Percentiles rank a stretch among this genome's conserved stretches.
phyloP scores from a whole-genome alignment of 2,797 vertebrate species.

The Sebastes oblongus region DNA sequence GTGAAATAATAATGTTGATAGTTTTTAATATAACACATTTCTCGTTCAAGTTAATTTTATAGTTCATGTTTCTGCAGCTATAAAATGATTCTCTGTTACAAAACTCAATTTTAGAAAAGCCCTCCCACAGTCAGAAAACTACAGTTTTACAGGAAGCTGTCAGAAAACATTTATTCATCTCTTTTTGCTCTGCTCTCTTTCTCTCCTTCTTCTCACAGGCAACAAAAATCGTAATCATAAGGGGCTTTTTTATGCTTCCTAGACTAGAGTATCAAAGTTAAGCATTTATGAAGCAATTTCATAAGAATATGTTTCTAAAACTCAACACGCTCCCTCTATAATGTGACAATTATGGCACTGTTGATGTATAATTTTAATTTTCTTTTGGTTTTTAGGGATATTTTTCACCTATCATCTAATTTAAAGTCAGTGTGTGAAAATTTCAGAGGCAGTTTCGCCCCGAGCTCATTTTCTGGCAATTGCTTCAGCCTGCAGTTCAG shows the following conservation, averaged over 20 bases:
- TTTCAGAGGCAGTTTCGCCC: conserved; percentile 20
- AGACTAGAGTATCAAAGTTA: neutral
- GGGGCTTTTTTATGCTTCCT: neutral
- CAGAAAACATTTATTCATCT: neutral
- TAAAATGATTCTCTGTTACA: neutral
- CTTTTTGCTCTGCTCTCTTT: neutral
- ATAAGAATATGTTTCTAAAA: neutral
- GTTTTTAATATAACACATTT: neutral
- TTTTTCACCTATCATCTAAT: conserved; percentile 28
- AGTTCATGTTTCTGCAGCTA: neutral
- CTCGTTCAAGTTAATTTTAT: neutral
- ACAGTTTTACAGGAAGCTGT: neutral
- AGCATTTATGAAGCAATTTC: neutral
- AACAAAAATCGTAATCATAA: neutral
- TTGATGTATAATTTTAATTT: neutral
- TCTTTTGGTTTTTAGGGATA: neutral
- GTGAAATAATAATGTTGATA: neutral
- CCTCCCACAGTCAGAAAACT: neutral
- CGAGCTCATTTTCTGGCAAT: conserved; percentile 69
- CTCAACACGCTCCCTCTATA: neutral
- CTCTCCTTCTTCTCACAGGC: neutral
- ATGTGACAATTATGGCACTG: neutral
- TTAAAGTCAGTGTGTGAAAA: conserved; percentile 37
- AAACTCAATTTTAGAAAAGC: neutral
- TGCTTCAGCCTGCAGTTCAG: conserved; percentile 51